Percentiles rank a stretch among this genome's conserved stretches.
Evolutionary conservation across 2,888 invertebrate genomes (phyloP).

Genomic region (Octodonta nipae): DNA sequence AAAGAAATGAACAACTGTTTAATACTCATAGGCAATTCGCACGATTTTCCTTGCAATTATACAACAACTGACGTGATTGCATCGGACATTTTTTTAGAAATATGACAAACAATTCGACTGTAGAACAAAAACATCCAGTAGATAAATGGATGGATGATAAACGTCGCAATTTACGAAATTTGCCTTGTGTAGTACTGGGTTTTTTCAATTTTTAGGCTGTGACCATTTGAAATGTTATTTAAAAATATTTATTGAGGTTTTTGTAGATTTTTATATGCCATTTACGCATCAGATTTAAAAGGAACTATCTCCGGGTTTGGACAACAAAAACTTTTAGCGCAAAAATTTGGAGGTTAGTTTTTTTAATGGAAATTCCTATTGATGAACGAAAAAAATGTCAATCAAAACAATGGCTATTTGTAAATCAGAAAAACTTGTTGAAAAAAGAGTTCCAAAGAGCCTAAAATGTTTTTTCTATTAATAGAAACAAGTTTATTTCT

Average conservation of each 20-base stretch:
- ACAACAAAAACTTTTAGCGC: too few relatives aligned
- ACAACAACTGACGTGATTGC: too few relatives aligned
- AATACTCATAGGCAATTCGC: too few relatives aligned
- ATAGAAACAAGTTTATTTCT: constrained; percentile 4
- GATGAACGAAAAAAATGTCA: constrained; percentile 8
- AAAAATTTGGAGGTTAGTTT: constrained; percentile 10
- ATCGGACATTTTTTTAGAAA: too few relatives aligned
- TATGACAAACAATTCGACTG: too few relatives aligned
- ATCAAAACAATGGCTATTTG: constrained; percentile 14
- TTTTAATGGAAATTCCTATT: constrained; percentile 2
- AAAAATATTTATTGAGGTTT: constrained; percentile 23
- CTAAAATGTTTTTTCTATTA: constrained; percentile 9
- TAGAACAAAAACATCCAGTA: too few relatives aligned
- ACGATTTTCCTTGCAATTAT: too few relatives aligned
- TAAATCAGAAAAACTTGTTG: constrained; percentile 10
- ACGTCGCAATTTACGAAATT: constrained; percentile 3
- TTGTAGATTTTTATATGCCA: constrained; percentile 18
- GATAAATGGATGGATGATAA: too few relatives aligned
- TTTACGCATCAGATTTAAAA: constrained; percentile 2
- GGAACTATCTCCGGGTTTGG: not conserved
- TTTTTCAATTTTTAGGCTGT: constrained; percentile 29
- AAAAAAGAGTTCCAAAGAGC: constrained; percentile 14
- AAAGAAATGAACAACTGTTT: too few relatives aligned
- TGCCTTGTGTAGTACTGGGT: constrained; percentile 12
- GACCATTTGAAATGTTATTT: constrained; percentile 18